Evolutionary conservation across 2,888 invertebrate species (phyloP).

Genomic region (Anoncus sp.): DNA sequence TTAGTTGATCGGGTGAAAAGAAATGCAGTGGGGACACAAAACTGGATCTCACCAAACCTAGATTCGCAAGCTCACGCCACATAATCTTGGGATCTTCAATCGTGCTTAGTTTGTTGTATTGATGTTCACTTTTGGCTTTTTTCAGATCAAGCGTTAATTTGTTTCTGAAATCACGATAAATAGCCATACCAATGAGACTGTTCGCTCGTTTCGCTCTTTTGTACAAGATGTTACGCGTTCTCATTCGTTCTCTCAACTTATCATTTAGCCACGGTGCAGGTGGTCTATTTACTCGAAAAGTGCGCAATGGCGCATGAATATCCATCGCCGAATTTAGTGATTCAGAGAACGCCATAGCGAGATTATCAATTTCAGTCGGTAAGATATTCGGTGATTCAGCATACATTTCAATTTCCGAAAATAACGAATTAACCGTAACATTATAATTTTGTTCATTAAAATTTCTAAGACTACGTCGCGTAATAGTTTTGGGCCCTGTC

Average conservation of each 20-base stretch:
- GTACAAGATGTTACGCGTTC: neutral
- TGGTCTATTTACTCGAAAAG: neutral
- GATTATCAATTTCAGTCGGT: neutral
- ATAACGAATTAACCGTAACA: neutral
- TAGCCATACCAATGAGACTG: no score
- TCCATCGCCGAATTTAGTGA: neutral
- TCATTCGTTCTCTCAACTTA: neutral
- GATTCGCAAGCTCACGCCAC: neutral
- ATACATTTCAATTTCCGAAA: neutral
- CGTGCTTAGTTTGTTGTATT: neutral
- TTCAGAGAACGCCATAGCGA: no score
- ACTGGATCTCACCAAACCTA: conserved; percentile 2
- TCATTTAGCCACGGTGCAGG: neutral
- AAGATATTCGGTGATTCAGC: neutral
- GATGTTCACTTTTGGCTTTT: neutral
- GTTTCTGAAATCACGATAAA: neutral
- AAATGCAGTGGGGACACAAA: neutral
- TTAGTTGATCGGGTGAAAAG: neutral
- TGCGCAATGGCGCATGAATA: neutral
- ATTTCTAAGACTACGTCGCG: neutral
- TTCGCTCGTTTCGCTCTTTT: neutral
- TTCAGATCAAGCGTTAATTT: neutral
- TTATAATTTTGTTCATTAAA: neutral
- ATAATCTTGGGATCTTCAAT: neutral
- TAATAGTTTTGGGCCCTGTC: no score